A percentile compares a stretch with the other conserved stretches of the same genome.
Conservation (phyloP, 2,113 vertebrate species). For the Platycercus adscitus region DNA sequence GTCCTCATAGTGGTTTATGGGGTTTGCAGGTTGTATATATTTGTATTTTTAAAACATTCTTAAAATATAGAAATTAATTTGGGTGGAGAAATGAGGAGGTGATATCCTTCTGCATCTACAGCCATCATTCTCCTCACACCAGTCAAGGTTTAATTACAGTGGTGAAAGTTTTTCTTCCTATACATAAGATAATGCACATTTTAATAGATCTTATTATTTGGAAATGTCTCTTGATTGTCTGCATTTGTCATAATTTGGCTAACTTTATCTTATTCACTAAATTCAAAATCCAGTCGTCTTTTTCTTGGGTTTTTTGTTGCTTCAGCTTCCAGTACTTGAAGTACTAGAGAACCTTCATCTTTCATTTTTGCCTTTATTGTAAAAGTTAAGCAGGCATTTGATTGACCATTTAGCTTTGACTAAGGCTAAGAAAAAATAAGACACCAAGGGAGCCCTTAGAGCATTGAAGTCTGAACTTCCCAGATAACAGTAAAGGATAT, state of each 20-base stretch:
- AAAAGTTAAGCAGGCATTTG: slow-evolving; percentile 20
- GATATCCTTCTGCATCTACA: not conserved
- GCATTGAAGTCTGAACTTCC: not conserved
- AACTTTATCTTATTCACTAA: not conserved
- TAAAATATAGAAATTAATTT: not conserved
- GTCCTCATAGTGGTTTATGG: not conserved
- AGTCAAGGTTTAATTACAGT: slow-evolving; percentile 19
- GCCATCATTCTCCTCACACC: not conserved
- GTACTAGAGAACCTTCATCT: not conserved
- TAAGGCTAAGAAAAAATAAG: not conserved
- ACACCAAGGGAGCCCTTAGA: not conserved
- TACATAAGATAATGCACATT: not conserved
- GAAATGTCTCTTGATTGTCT: not conserved
- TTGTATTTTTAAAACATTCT: not conserved
- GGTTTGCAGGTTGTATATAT: not conserved
- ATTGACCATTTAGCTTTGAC: slow-evolving; percentile 12
- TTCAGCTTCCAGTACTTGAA: not conserved
- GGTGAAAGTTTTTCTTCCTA: not conserved
- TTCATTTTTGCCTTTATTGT: slow-evolving; percentile 21
- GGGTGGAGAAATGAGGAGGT: not conserved
- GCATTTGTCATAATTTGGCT: not conserved
- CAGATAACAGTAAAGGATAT: not conserved
- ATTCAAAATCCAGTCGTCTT: not conserved
- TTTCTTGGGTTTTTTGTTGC: not conserved
- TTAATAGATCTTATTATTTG: not conserved